phyloP scores from a whole-genome alignment of 64 coral and sea anemone genomes.

The Orbicella faveolata region DNA sequence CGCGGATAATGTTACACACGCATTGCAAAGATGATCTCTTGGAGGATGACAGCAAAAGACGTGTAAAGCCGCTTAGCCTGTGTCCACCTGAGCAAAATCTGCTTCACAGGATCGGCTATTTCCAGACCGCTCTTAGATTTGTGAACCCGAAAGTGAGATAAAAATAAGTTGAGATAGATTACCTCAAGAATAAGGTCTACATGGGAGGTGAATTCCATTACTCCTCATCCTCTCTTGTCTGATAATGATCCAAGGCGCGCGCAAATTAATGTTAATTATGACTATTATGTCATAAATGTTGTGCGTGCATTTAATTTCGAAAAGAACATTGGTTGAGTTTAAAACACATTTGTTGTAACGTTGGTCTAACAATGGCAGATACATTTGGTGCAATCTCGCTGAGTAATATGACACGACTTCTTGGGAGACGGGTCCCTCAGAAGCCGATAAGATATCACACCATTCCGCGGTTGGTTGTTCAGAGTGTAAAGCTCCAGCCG shows the following conservation, averaged over 20 bases:
- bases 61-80: no score
- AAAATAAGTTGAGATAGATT: no score
- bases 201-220: no score
- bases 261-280: neutral
- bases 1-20: no score
- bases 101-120: no score
- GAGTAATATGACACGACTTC: neutral
- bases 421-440: neutral
- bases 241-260: neutral
- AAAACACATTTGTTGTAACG: neutral
- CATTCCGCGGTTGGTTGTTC: neutral
- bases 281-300: slow-evolving; percentile 8
- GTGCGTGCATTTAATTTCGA: neutral
- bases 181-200: no score
- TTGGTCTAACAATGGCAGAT: neutral
- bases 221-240: no score
- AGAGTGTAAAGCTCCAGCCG: neutral
- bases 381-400: neutral
- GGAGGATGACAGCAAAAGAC: no score
- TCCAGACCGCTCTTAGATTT: no score
- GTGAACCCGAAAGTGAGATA: no score
- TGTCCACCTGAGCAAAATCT: no score
- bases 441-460: neutral
- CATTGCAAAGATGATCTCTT: no score
- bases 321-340: neutral